Conservation (phyloP, 2,113 vertebrate species). For the Elephantulus edwardii region DNA sequence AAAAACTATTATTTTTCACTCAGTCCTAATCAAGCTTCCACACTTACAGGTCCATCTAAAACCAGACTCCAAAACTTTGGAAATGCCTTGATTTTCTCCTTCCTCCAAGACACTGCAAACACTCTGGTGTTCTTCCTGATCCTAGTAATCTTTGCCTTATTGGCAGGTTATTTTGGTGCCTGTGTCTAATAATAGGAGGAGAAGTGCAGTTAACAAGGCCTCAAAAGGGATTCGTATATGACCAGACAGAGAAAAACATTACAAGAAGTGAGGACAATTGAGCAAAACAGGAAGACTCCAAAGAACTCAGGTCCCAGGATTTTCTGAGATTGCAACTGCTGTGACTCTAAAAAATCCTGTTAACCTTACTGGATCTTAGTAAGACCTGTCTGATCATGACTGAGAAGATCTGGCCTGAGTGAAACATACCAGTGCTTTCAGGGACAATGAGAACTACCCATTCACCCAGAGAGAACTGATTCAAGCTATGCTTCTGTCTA, state of each 20-base stretch:
- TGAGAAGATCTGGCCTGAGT: not conserved
- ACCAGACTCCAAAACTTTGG: not conserved
- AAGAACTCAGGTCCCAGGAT: not conserved
- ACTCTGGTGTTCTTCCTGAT: not conserved
- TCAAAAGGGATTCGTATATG: not conserved
- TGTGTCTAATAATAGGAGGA: not conserved
- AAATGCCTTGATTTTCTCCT: not conserved
- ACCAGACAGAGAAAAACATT: not conserved
- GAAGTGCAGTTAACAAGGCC: not conserved
- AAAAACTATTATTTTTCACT: not conserved
- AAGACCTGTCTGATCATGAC: not conserved
- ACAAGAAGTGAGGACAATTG: not conserved
- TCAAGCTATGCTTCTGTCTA: accelerated
- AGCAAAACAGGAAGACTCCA: not conserved
- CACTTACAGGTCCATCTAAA: not conserved
- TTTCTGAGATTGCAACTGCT: not conserved
- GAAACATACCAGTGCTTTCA: not conserved
- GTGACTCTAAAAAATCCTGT: accelerated
- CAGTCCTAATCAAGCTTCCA: not conserved
- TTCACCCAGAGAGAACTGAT: too few species aligned
- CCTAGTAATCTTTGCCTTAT: not conserved
- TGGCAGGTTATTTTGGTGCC: not conserved
- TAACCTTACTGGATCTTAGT: not conserved
- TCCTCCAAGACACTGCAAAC: not conserved
- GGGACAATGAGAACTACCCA: not conserved